These are phyloP conservation scores for Nothocercus nigrocapillus DNA, from an alignment of 2,113 vertebrate species.

Conservation along the genomic window DNA sequence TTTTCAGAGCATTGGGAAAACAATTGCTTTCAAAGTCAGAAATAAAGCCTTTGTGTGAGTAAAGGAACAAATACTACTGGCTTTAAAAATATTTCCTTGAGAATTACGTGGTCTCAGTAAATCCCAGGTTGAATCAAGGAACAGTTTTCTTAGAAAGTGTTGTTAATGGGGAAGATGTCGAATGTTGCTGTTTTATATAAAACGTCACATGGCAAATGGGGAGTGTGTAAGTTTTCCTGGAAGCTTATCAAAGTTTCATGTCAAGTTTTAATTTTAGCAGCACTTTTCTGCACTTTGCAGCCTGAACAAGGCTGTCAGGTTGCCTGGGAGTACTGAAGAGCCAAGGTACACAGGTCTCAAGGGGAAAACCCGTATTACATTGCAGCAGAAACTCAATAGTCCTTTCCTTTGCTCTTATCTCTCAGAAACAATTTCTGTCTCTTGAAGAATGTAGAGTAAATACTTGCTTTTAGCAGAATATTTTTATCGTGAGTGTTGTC, in stretches of 20 bases:
- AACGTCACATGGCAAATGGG: background rate
- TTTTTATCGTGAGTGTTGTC: background rate
- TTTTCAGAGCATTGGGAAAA: background rate
- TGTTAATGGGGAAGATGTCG: background rate
- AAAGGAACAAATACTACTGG: background rate
- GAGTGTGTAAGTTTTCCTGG: background rate
- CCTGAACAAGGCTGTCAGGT: background rate
- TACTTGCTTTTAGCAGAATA: background rate
- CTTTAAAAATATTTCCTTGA: background rate
- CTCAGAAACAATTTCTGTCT: background rate
- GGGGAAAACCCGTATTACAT: background rate
- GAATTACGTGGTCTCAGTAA: background rate
- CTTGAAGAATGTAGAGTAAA: background rate
- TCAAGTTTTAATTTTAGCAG: background rate
- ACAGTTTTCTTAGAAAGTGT: background rate
- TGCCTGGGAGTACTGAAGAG: background rate
- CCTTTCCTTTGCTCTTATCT: background rate
- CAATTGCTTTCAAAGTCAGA: background rate
- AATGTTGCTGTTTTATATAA: background rate
- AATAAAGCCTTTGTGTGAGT: background rate
- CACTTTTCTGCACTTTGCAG: background rate
- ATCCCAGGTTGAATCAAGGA: background rate
- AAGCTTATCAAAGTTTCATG: background rate
- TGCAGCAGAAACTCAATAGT: fast-evolving
- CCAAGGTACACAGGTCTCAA: fast-evolving